Percentiles rank a stretch among this genome's conserved stretches.
Evolutionary conservation across 2,888 invertebrate species (phyloP).

Genomic region (Ischnus inquisitorius): DNA sequence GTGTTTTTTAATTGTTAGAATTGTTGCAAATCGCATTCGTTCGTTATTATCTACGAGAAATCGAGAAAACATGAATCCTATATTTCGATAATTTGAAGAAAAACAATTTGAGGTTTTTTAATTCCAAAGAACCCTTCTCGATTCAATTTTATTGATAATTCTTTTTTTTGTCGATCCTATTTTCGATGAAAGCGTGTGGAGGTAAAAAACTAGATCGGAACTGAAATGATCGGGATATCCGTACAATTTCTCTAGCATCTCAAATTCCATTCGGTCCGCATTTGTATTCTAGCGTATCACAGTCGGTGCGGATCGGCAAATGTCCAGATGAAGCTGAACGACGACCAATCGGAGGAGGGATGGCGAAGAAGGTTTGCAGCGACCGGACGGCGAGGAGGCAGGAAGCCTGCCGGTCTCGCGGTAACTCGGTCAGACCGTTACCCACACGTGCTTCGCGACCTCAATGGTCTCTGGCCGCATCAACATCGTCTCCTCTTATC

Average conservation of each 20-base stretch:
- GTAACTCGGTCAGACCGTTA: slow-evolving; percentile 81
- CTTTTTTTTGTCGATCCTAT: too few relatives aligned
- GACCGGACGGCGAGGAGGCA: slow-evolving; percentile 17
- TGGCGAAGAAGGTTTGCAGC: background rate
- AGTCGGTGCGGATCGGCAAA: background rate
- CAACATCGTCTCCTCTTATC: slow-evolving; percentile 67
- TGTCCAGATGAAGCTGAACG: slow-evolving; percentile 7
- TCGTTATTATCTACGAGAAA: too few relatives aligned
- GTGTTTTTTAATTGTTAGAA: too few relatives aligned
- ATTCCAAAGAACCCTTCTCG: too few relatives aligned
- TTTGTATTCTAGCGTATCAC: background rate
- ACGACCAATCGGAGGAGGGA: slow-evolving; percentile 25
- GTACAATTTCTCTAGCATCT: background rate
- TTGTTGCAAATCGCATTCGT: too few relatives aligned
- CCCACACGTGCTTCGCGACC: slow-evolving; percentile 78
- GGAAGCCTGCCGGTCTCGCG: slow-evolving; percentile 63
- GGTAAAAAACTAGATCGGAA: too few relatives aligned
- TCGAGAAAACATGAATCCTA: too few relatives aligned
- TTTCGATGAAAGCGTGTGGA: too few relatives aligned
- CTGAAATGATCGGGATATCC: too few relatives aligned
- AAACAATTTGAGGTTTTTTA: too few relatives aligned
- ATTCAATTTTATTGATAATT: too few relatives aligned
- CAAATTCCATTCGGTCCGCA: background rate
- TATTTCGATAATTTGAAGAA: too few relatives aligned
- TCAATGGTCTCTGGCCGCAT: slow-evolving; percentile 79